Evolutionary conservation across 2,113 vertebrate genomes (phyloP).

Genomic region (Rhinolophus ferrumequinum): DNA sequence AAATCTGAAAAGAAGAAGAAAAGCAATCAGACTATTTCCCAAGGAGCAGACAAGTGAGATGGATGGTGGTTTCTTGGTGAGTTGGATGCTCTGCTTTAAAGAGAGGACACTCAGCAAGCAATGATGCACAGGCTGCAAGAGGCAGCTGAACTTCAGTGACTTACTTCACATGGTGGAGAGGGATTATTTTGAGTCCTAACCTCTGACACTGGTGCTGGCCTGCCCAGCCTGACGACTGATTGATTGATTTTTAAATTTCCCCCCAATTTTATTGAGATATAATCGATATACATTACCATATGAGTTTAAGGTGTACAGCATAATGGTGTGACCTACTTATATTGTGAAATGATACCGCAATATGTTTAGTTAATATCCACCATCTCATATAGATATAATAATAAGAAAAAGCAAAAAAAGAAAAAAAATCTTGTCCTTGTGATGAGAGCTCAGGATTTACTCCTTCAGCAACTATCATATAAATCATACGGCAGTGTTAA

Average conservation of each 20-base stretch:
- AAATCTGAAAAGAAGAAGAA: not conserved
- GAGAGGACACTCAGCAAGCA: accelerated
- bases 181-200: too few relatives aligned
- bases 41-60: not conserved
- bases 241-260: not conserved
- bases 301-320: too few relatives aligned
- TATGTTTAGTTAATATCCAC: too few relatives aligned
- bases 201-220: not conserved
- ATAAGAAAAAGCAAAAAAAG: not conserved
- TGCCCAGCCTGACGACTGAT: not conserved
- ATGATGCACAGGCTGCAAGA: accelerated
- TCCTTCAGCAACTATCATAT: not conserved
- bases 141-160: too few relatives aligned
- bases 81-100: not conserved
- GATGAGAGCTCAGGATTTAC: not conserved
- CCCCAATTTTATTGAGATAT: not conserved
- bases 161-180: accelerated
- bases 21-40: not conserved
- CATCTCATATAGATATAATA: not conserved
- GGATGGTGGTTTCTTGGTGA: not conserved
- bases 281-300: too few relatives aligned
- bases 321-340: not conserved
- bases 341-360: not conserved
- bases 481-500: not conserved
- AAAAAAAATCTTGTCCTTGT: not conserved